Base-by-base conservation (phyloP, 64 coral and sea anemone species). In the Montipora efflorescens region DNA sequence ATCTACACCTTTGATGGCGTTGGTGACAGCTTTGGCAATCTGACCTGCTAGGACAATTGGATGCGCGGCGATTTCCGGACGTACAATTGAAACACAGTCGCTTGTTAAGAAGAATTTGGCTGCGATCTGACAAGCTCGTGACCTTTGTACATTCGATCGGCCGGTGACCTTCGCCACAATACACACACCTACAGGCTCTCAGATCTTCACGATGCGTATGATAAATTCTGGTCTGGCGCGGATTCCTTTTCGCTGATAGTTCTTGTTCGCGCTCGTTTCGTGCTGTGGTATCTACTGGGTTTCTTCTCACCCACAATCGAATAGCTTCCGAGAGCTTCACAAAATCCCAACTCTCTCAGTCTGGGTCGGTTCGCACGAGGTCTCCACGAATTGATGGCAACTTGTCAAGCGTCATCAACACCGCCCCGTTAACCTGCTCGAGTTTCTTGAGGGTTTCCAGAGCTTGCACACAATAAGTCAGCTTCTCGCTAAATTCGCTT, bases 1-100 rank as follows among this genome's bases (percentile, higher is more conserved):
- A 92, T 92, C 44, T 62, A 81, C 68, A 81, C 68, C 69, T 92
- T 67, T 92, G 90, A 47, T 92, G 90, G 20, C 59, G 76, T 90
- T 76, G 1, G 76, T 67, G 73, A 45, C 88, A 90, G 10, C 64
- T 47, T 47, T 77, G 71, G 79, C 76, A 80, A 45, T 23, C 76
- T 46, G 71, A 74, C 44, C 43, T 90, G 76, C 79, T 92, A 19
- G 36, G 66, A 80, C 90, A 84, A 66, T 75, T 28, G 79, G 44
- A 49, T 8, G 48, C 68, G 44, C 80, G 79, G 58, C 84, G 90
- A 72, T 73, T 81, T 82, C 90, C 77, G 23, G 79, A 45, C 7
- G 79, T 76, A 50, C 88, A 90, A 59, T 90, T 90, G 73, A 78
- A 90, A 59, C 88, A 90, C 16, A 76, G 20, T 45, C 75, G 87